Evolutionary conservation across 1,140 invertebrate species (phyloP).

Genomic region (Dryas iulia): DNA sequence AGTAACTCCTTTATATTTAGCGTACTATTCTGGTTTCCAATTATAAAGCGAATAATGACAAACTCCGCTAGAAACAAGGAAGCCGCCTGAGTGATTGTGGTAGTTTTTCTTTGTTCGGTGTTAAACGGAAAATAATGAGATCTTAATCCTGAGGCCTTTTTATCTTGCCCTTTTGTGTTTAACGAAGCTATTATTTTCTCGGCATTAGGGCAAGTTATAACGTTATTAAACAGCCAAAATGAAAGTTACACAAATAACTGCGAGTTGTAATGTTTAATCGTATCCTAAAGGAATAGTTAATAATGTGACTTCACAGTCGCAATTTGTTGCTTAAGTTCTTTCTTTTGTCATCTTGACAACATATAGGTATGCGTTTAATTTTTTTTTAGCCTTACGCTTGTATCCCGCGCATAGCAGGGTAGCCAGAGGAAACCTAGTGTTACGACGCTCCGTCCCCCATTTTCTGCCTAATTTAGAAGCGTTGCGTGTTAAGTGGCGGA

Average conservation of each 20-base stretch:
- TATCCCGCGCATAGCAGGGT: too few species aligned
- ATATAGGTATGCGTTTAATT: too few species aligned
- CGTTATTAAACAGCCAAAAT: not conserved
- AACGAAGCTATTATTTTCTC: constrained; percentile 28
- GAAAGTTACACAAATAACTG: not conserved
- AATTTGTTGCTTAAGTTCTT: too few species aligned
- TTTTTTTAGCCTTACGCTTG: too few species aligned
- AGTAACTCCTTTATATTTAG: constrained; percentile 14
- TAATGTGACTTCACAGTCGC: too few species aligned
- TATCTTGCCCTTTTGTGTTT: constrained; percentile 33
- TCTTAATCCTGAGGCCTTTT: constrained; percentile 31
- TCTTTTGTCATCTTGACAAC: too few species aligned
- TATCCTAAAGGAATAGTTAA: too few species aligned
- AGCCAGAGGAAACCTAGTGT: too few species aligned
- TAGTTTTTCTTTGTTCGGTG: constrained; percentile 29
- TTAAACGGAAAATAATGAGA: constrained; percentile 31
- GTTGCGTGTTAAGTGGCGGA: too few species aligned
- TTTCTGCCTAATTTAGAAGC: too few species aligned
- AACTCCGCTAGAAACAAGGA: constrained; percentile 5
- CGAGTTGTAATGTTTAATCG: not conserved
- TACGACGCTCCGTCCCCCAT: too few species aligned
- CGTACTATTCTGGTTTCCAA: constrained; percentile 7
- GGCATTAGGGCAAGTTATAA: constrained; percentile 14
- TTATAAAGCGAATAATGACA: constrained; percentile 26
- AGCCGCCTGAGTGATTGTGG: constrained; percentile 25